Evolutionary conservation across 2,113 vertebrate genomes (phyloP).

Genomic region (Poeciliopsis turrubarensis): DNA sequence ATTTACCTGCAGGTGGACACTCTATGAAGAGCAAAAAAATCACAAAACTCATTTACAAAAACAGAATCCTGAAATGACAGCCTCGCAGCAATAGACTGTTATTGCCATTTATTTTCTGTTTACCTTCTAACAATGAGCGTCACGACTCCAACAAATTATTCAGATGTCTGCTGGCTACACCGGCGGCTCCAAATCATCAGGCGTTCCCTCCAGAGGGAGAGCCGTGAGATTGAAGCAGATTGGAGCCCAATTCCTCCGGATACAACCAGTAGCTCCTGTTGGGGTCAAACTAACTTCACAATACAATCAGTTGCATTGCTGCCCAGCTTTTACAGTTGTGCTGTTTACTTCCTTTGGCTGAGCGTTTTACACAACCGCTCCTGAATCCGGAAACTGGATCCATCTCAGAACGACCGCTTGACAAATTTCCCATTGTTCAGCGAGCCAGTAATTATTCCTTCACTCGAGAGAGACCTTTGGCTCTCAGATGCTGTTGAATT

Average conservation of each 20-base stretch:
- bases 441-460: slow-evolving; percentile 7
- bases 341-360: slow-evolving; percentile 1
- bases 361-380: not conserved
- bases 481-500: not conserved
- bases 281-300: not conserved
- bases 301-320: too few relatives aligned
- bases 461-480: too few relatives aligned
- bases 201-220: not conserved
- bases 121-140: not conserved
- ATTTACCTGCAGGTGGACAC: not conserved
- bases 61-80: too few relatives aligned
- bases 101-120: not conserved
- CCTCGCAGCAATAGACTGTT: not conserved
- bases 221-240: not conserved
- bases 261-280: not conserved
- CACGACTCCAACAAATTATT: slow-evolving; percentile 4
- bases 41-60: not conserved
- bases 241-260: not conserved
- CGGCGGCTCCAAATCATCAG: not conserved
- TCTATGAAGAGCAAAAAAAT: not conserved
- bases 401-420: not conserved
- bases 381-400: not conserved
- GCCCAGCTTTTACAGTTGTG: not conserved
- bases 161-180: slow-evolving; percentile 1
- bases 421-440: slow-evolving; percentile 7